These are phyloP conservation scores for Clarias fuscus DNA, from an alignment of 2,797 vertebrate genomes.

Conservation along the genomic window DNA sequence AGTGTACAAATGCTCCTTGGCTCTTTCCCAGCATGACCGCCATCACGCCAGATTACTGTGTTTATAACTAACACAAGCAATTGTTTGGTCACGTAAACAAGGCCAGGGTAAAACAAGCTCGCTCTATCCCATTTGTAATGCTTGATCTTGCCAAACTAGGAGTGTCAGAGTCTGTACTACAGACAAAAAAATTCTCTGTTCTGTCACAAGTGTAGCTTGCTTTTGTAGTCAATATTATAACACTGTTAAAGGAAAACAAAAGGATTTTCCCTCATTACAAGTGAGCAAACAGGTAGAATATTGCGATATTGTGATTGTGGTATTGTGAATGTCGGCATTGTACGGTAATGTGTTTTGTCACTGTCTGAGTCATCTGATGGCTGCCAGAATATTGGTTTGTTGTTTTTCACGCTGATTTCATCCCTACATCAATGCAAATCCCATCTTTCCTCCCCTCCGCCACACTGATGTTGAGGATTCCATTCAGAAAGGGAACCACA, in stretches of 20 bases:
- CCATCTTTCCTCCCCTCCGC: background rate
- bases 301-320: background rate
- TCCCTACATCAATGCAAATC: conserved; percentile 30
- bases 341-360: conserved; percentile 17
- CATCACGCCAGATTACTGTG: conserved; percentile 54
- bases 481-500: background rate
- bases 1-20: conserved; percentile 28
- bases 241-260: background rate
- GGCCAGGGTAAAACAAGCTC: conserved; percentile 37
- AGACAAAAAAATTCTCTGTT: background rate
- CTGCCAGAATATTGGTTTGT: conserved; percentile 33
- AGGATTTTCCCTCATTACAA: background rate
- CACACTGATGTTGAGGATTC: background rate
- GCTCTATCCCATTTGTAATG: conserved; percentile 30
- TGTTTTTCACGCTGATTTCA: conserved; percentile 32
- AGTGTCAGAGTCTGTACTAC: conserved; percentile 8
- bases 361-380: conserved; percentile 22
- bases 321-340: background rate
- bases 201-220: background rate
- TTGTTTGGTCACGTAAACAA: conserved; percentile 60
- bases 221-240: background rate
- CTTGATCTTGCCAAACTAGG: conserved; percentile 26
- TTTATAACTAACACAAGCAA: conserved; percentile 58
- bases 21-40: conserved; percentile 23
- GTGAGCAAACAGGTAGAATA: background rate